These are phyloP conservation scores for Toxostoma redivivum DNA, from an alignment of 2,113 vertebrate species.

Conservation along the genomic window DNA sequence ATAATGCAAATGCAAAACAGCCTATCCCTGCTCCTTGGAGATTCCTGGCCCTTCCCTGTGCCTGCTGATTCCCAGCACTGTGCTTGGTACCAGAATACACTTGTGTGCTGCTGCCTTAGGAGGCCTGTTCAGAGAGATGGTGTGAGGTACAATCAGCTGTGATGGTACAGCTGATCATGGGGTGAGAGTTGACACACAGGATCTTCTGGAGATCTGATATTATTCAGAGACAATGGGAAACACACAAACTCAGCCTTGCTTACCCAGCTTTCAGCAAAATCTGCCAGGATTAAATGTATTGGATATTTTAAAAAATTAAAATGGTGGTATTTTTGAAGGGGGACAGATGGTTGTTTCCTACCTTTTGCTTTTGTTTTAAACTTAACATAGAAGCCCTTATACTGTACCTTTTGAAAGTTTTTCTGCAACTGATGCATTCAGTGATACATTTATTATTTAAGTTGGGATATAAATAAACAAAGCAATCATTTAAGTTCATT, in stretches of 20 bases:
- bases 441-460: neutral
- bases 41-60: neutral
- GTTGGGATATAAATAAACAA: neutral
- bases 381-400: neutral
- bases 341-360: neutral
- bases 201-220: neutral
- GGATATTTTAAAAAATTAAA: neutral
- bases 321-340: neutral
- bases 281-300: neutral
- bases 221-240: neutral
- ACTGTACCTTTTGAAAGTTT: neutral
- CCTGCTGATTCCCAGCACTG: neutral
- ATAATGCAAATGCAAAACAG: neutral
- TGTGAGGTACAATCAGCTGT: neutral
- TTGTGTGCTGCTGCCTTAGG: rapidly evolving
- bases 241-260: neutral
- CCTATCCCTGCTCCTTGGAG: neutral
- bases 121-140: rapidly evolving
- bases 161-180: neutral
- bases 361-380: neutral
- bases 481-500: neutral
- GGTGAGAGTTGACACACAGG: neutral
- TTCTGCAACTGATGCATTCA: neutral
- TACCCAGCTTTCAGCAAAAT: neutral
- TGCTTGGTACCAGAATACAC: rapidly evolving